phyloP scores from a whole-genome alignment of 2,797 vertebrate genomes.

The Anabas testudineus region DNA sequence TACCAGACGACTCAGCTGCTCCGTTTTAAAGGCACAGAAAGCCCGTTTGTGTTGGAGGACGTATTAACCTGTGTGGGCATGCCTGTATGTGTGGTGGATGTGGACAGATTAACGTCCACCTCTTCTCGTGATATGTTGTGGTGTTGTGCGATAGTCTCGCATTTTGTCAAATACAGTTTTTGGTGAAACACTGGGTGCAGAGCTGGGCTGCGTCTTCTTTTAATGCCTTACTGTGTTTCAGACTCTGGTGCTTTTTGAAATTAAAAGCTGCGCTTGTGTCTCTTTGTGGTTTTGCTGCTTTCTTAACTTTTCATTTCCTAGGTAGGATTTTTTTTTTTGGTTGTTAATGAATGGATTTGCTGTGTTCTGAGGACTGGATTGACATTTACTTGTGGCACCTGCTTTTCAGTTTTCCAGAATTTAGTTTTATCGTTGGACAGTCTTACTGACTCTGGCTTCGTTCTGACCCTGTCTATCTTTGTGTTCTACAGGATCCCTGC shows the following conservation, averaged over 20 bases:
- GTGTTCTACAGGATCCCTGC: slow-evolving; percentile 93
- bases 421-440: slow-evolving; percentile 68
- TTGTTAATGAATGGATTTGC: slow-evolving; percentile 94
- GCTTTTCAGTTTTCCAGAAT: slow-evolving; percentile 84
- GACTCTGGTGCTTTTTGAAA: slow-evolving; percentile 88
- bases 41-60: slow-evolving; percentile 59
- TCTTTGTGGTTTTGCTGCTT: slow-evolving; percentile 77
- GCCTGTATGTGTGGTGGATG: slow-evolving; percentile 73
- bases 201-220: slow-evolving; percentile 88
- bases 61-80: slow-evolving; percentile 81
- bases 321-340: slow-evolving; percentile 68
- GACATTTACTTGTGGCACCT: slow-evolving; percentile 92
- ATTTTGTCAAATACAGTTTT: slow-evolving; percentile 75
- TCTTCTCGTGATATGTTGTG: slow-evolving; percentile 71
- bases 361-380: slow-evolving; percentile 94
- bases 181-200: slow-evolving; percentile 78
- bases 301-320: slow-evolving; percentile 79
- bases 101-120: slow-evolving; percentile 68
- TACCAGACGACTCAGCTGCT: too few relatives aligned
- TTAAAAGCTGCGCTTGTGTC: slow-evolving; percentile 91
- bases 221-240: slow-evolving; percentile 86
- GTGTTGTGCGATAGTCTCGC: slow-evolving; percentile 78
- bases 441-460: slow-evolving; percentile 17
- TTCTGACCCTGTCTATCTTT: slow-evolving; percentile 60
- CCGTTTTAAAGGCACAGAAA: slow-evolving; percentile 22